These are phyloP conservation scores for Xenopus laevis DNA, from an alignment of 2,113 vertebrate species.

Conservation along the genomic window DNA sequence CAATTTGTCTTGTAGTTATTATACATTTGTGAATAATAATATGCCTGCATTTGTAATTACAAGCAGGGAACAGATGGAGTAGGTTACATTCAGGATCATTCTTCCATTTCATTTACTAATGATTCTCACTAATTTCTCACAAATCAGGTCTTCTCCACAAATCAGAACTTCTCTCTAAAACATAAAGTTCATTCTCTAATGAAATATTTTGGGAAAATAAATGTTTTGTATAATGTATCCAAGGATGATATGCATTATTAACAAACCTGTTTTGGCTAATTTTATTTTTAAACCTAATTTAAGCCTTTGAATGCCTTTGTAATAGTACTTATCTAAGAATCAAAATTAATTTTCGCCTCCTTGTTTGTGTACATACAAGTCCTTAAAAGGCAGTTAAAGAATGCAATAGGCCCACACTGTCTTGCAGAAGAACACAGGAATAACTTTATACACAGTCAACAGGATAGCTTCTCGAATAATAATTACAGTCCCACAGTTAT, in stretches of 20 bases:
- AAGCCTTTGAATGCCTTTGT: no score
- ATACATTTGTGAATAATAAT: constrained; percentile 26
- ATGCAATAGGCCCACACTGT: no score
- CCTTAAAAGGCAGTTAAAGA: no score
- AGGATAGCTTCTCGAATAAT: no score
- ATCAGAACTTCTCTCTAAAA: not conserved
- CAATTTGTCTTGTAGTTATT: constrained; percentile 27
- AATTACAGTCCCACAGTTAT: no score
- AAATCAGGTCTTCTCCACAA: not conserved
- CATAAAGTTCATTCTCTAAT: not conserved
- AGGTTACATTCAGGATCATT: constrained; percentile 27
- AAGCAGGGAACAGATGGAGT: constrained; percentile 32
- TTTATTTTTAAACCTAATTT: no score
- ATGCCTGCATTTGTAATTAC: constrained; percentile 37
- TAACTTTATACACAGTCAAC: no score
- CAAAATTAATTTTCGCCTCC: no score
- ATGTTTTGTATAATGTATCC: not conserved
- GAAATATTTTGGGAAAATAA: not conserved
- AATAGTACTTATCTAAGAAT: no score
- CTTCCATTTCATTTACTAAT: constrained; percentile 28
- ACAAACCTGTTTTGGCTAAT: no score
- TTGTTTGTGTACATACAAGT: no score
- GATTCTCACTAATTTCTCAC: constrained; percentile 15
- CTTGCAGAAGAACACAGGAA: no score
- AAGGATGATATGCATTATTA: not conserved